Percentiles rank a stretch among this genome's conserved stretches.
phyloP scores from a whole-genome alignment of 1,140 invertebrate genomes.

The Macrobrachium nipponense region DNA sequence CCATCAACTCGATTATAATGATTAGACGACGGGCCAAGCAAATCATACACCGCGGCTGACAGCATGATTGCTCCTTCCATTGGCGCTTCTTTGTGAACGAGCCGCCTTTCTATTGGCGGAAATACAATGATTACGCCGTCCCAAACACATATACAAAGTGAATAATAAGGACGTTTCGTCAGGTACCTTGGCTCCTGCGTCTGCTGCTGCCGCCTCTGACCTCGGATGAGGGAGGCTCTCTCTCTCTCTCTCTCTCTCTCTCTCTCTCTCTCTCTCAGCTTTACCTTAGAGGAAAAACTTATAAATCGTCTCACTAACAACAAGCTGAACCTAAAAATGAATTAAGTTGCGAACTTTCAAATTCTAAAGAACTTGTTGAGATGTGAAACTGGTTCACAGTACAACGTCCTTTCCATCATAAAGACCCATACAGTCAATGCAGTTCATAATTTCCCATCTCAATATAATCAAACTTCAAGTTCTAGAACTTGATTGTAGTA shows the following conservation, averaged over 20 bases:
- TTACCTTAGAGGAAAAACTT: neutral
- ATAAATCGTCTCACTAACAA: neutral
- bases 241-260: too few relatives aligned
- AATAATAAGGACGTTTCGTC: neutral
- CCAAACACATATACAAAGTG: conserved; percentile 6
- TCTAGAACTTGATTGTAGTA: too few relatives aligned
- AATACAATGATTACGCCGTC: conserved; percentile 22
- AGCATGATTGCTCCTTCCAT: conserved; percentile 35
- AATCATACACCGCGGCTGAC: conserved; percentile 33
- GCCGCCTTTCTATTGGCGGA: conserved; percentile 34
- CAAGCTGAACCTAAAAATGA: too few relatives aligned
- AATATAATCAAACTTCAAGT: too few relatives aligned
- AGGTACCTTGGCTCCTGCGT: neutral
- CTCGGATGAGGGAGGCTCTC: too few relatives aligned
- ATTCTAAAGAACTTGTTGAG: too few relatives aligned
- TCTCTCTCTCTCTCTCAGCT: neutral
- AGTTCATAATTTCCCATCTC: too few relatives aligned
- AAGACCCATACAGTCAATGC: too few relatives aligned
- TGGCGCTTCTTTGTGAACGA: conserved; percentile 27
- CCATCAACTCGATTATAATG: conserved; percentile 28
- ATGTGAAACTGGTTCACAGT: too few relatives aligned
- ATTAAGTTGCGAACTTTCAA: too few relatives aligned
- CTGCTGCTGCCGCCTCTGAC: too few relatives aligned
- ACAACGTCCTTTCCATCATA: too few relatives aligned
- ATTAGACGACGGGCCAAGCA: conserved; percentile 34